These are phyloP conservation scores for Calyptommatus sinebrachiatus DNA, from an alignment of 2,113 vertebrate genomes.

Conservation along the genomic window DNA sequence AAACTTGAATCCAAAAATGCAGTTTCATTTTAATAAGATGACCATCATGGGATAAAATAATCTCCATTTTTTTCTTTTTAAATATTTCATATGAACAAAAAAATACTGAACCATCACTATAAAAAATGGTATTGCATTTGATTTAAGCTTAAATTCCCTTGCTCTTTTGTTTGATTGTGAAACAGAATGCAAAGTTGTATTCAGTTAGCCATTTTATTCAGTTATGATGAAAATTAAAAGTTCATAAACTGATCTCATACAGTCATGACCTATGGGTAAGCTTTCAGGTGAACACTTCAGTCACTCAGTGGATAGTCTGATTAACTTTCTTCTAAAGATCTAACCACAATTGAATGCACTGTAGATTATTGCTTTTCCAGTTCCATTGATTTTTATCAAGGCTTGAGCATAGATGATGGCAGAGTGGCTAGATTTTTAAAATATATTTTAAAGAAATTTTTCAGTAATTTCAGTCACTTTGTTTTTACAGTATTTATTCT, in stretches of 20 bases:
- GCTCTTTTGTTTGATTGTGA: background rate
- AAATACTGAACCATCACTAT: background rate
- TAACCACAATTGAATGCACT: background rate
- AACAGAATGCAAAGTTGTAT: rapidly evolving
- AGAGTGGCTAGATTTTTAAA: background rate
- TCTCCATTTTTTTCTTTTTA: too few relatives aligned
- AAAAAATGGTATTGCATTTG: background rate
- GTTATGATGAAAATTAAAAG: background rate
- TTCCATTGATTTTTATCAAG: background rate
- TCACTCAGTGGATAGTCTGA: background rate
- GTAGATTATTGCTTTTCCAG: background rate
- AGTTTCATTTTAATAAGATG: background rate
- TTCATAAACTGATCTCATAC: background rate
- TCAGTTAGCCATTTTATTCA: background rate
- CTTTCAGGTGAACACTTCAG: background rate
- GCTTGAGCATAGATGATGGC: background rate
- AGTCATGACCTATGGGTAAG: background rate
- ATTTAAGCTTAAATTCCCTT: background rate
- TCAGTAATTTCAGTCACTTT: too few relatives aligned
- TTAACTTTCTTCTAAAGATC: background rate
- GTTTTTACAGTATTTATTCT: too few relatives aligned
- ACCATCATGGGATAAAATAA: too few relatives aligned
- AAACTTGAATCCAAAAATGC: background rate
- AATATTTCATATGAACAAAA: background rate
- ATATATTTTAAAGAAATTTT: too few relatives aligned